Base-by-base conservation (phyloP, 1,140 invertebrate genomes). In the Wiebesia pumilae region DNA sequence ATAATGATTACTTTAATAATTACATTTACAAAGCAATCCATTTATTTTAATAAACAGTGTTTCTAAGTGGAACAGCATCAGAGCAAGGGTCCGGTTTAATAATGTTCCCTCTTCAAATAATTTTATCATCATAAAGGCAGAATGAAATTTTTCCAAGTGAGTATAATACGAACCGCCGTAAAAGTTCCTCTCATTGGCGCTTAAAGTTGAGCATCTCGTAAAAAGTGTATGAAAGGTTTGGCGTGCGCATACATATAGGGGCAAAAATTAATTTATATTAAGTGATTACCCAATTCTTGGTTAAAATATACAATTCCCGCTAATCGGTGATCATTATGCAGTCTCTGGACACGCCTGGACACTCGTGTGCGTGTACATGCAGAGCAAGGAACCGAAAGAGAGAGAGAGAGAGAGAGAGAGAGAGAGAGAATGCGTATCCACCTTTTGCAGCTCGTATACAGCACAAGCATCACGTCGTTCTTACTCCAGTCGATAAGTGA, bases 261-360 rank as follows among this genome's bases (percentile, higher is more conserved):
- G 62, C 33, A 62, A 81, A 75, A 58, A 87, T 83, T 87, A 87
- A 87, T 87, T 83, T 87, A 87, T 87, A 87, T 80, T 83, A 83
- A 83, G 86, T 83, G 81, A 87, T 87, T 83, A 87, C 73, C 81
- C 86, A 77, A 87, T 87, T 83, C 65, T 58, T 67, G 77, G 86
- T 87, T 83, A 87, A 87, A 83, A 87, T 83, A 87, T 83, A 87
- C 71, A 87, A 83, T 83, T 83, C 81, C 16, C 81, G 43, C 54
- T 87, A 87, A 87, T 80, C 81, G 86, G 19, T 77, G 80, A 83
- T 82, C 85, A 78, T 86, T 83, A 83, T 79, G 35, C 58, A 54
- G 80, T 85, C 65, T 78, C 30, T 19, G 62, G 83, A 71, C 75
- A 67, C 75, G 83, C 75, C 54, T 81, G 77, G 24, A 58, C 3